A percentile compares a stretch with the other conserved stretches of the same genome.
These are phyloP conservation scores for Agrilus cyanescens DNA, from an alignment of 2,888 invertebrate genomes.

Conservation along the genomic window DNA sequence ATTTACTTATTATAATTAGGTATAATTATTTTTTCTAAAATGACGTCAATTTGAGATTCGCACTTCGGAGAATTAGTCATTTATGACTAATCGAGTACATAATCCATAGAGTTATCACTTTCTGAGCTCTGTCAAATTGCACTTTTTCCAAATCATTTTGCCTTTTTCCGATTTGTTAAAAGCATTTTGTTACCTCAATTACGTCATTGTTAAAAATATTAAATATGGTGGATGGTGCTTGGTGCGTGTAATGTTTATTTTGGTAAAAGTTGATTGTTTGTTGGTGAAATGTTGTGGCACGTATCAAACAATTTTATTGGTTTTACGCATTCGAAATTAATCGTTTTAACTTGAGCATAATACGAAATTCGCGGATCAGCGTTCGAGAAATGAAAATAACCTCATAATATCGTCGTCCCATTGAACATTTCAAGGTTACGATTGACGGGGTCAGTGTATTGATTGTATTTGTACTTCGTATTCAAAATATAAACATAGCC, in stretches of 20 bases:
- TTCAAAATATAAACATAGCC: constrained; percentile 20
- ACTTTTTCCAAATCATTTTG: too few relatives aligned
- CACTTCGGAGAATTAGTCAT: too few relatives aligned
- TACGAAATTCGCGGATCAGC: constrained; percentile 18
- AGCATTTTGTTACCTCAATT: constrained; percentile 7
- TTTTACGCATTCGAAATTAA: too few relatives aligned
- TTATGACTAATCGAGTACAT: too few relatives aligned
- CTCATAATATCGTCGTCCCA: constrained; percentile 25
- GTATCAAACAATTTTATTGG: too few relatives aligned
- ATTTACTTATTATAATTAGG: too few relatives aligned
- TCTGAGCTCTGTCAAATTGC: too few relatives aligned
- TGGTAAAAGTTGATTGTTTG: constrained; percentile 6
- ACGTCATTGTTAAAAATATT: constrained; percentile 20
- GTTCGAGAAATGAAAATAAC: constrained; percentile 20
- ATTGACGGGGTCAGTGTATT: constrained; percentile 26
- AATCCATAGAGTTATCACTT: too few relatives aligned
- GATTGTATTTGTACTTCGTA: constrained; percentile 23
- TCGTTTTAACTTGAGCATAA: constrained; percentile 1
- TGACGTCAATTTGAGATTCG: too few relatives aligned
- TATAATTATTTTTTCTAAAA: too few relatives aligned
- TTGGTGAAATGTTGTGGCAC: too few relatives aligned
- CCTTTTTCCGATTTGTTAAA: too few relatives aligned
- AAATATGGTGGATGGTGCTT: constrained; percentile 25
- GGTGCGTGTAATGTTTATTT: constrained; percentile 22
- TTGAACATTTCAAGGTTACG: constrained; percentile 29